Conservation (phyloP, 2,113 vertebrate genomes). For the Chaenogobius annularis region DNA sequence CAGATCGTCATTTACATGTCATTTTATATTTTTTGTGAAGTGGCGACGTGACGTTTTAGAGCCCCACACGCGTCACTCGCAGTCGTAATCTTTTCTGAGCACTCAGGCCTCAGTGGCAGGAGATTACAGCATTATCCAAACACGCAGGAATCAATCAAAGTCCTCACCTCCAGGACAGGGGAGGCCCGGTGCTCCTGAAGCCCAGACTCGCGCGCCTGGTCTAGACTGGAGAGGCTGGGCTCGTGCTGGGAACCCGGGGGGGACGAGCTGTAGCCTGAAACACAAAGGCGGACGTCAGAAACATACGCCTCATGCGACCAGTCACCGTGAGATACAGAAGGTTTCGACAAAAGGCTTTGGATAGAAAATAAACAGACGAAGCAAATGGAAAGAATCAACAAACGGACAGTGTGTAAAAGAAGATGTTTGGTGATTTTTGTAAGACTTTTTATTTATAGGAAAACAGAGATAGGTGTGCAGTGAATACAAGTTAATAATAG, state of each 20-base stretch:
- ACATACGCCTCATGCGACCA: background rate
- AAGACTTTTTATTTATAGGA: too few species aligned
- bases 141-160: too few species aligned
- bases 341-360: constrained; percentile 11
- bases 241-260: constrained; percentile 22
- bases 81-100: too few species aligned
- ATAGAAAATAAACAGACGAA: background rate
- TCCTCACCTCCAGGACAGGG: constrained; percentile 47
- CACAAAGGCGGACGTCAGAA: constrained; percentile 32
- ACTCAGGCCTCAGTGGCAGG: too few species aligned
- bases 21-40: too few species aligned
- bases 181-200: constrained; percentile 32
- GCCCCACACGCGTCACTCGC: too few species aligned
- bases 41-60: too few species aligned
- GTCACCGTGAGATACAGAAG: background rate
- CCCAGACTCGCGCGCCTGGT: constrained; percentile 18
- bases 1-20: too few species aligned
- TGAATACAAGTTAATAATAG: background rate
- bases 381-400: background rate
- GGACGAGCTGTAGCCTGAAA: constrained; percentile 53
- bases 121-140: too few species aligned
- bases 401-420: background rate
- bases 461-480: background rate
- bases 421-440: background rate
- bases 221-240: constrained; percentile 19